phyloP scores from a whole-genome alignment of 2,888 invertebrate genomes.

The Hymenopus coronatus region DNA sequence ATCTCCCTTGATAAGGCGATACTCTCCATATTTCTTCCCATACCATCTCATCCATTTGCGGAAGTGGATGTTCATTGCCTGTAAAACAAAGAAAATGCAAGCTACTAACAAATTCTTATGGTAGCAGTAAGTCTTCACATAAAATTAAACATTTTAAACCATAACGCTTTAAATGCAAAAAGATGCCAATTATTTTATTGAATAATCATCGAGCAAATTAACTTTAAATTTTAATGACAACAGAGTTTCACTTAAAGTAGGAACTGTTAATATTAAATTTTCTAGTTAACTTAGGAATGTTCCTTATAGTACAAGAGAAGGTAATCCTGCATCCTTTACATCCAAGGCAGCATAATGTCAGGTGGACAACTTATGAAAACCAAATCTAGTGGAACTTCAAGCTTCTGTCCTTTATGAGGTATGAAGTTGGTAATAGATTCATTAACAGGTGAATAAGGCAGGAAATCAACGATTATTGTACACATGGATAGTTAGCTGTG shows the following conservation, averaged over 20 bases:
- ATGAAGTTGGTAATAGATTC: too few species aligned
- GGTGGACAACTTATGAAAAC: too few species aligned
- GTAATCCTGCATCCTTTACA: too few species aligned
- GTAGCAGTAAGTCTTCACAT: neutral
- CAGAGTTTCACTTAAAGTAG: neutral
- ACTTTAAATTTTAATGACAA: neutral
- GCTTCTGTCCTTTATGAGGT: too few species aligned
- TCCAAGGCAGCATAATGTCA: too few species aligned
- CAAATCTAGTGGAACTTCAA: too few species aligned
- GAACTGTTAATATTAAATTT: neutral
- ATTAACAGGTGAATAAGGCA: too few species aligned
- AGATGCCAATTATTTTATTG: neutral
- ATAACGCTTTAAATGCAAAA: neutral
- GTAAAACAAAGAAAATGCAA: slow-evolving; percentile 42
- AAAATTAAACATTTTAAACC: neutral
- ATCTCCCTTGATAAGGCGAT: slow-evolving; percentile 90
- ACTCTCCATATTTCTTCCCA: slow-evolving; percentile 90
- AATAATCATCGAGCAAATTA: neutral
- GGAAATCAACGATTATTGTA: too few species aligned
- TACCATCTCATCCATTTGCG: slow-evolving; percentile 97
- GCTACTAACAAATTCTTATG: neutral
- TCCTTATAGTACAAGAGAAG: too few species aligned
- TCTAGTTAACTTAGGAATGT: too few species aligned
- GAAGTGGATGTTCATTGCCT: slow-evolving; percentile 88
- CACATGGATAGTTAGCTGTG: too few species aligned